Base-by-base conservation (phyloP, 2,888 invertebrate species). In the Xestia xanthographa region DNA sequence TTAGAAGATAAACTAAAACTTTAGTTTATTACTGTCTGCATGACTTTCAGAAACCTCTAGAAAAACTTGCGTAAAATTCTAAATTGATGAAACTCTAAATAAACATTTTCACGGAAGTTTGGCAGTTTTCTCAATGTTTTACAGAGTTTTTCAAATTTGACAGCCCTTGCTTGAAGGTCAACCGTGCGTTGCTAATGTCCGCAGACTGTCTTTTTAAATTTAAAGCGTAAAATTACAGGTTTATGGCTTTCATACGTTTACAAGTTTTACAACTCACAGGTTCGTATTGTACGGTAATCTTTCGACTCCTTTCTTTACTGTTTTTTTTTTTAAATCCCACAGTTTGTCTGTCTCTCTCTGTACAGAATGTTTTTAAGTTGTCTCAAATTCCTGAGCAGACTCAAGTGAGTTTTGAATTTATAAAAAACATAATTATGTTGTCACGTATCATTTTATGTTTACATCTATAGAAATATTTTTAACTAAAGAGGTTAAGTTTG, bases 191-290 rank as follows among this genome's bases (percentile, higher is more conserved):
- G 60, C 53, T 76, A 80, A 80, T 69, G 50, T 70, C 58, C 22
- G 62, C 72, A 14, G 63, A 65, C 41, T 76, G 73, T 79, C 74
- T 85, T 86, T 71, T 81, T 68, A 69, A 80, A 60, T 75, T 68
- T 76, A 75, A 74, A 75, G 50, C 72, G 65, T 80, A 77, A 86
- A 86, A 80, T 80, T 68, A 83, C 83, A 77, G 79, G 73, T 73
- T 73, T 79, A 56, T 43, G 4, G 38, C n/a, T 0, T 53, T 62
- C 60, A 53, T 26, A 62, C 12, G 63, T 48, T 56, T 45, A 70
- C 77, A 79, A 82, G 48, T 70, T 48, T 56, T 45, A 70, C 77
- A 79, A 82, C 56, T 70, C 56, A 29, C 63, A 53, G 20, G 63
- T 66, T 56, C 20, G 17, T 48, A 14, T 63, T 62, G 48, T 65